Evolutionary conservation across 2,888 invertebrate genomes (phyloP).

Genomic region (Carpatolechia fugitivella): DNA sequence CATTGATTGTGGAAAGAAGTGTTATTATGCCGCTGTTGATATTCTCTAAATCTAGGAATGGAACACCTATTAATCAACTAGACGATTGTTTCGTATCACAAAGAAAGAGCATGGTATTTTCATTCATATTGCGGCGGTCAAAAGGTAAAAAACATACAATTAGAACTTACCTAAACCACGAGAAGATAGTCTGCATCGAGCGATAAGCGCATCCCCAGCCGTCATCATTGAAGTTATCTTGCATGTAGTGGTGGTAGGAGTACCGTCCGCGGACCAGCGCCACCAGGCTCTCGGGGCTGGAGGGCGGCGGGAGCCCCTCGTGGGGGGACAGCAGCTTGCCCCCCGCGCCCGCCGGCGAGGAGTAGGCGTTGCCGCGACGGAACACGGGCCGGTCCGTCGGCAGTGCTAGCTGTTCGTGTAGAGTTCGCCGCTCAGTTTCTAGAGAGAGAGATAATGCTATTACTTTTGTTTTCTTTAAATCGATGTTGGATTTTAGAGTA

Average conservation of each 20-base stretch:
- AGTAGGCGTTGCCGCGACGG: conserved; percentile 83
- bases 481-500: too few species aligned
- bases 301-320: conserved; percentile 70
- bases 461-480: too few species aligned
- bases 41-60: too few species aligned
- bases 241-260: conserved; percentile 97
- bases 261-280: conserved; percentile 90
- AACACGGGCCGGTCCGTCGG: conserved; percentile 85
- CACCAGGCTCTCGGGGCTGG: conserved; percentile 42
- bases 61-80: too few species aligned
- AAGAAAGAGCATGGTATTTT: too few species aligned
- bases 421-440: conserved; percentile 82
- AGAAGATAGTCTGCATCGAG: conserved; percentile 96
- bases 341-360: conserved; percentile 69
- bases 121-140: neutral
- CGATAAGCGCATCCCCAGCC: conserved; percentile 99
- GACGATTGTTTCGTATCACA: neutral
- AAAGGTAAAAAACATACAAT: neutral
- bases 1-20: too few species aligned
- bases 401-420: conserved; percentile 86
- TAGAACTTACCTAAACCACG: conserved; percentile 91
- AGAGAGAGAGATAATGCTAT: too few species aligned
- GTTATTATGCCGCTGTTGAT: too few species aligned
- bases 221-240: conserved; percentile 94
- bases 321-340: conserved; percentile 87